Evolutionary conservation across 2,797 vertebrate species (phyloP).

Genomic region (Rhynchonycteris naso): DNA sequence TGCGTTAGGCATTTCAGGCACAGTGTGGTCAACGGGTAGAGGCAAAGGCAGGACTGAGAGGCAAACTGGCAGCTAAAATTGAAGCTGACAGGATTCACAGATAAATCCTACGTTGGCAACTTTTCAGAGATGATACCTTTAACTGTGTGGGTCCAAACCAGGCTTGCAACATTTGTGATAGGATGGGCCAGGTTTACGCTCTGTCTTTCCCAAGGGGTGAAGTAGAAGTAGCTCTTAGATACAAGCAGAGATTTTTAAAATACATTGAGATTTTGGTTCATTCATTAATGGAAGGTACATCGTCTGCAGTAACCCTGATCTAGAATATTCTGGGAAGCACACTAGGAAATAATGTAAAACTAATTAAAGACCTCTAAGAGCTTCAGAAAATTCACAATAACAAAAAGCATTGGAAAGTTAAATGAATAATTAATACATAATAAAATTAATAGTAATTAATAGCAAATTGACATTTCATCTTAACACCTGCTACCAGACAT

Average conservation of each 20-base stretch:
- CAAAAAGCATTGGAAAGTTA: not conserved
- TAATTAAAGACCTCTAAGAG: not conserved
- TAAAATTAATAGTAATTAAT: constrained; percentile 32
- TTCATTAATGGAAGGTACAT: not conserved
- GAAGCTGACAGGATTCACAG: not conserved
- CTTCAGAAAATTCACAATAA: not conserved
- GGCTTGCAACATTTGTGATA: not conserved
- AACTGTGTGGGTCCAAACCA: not conserved
- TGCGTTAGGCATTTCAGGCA: not conserved
- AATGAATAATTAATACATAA: constrained; percentile 31
- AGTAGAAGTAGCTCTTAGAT: not conserved
- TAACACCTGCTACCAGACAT: not conserved
- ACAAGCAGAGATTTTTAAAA: not conserved
- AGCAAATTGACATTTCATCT: constrained; percentile 32
- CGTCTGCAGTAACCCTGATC: not conserved
- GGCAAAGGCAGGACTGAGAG: not conserved
- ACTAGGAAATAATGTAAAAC: not conserved
- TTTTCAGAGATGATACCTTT: not conserved
- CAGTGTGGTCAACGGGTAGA: not conserved
- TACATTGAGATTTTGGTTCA: not conserved
- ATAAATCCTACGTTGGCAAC: not conserved
- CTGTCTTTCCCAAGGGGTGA: not conserved
- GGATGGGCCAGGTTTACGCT: not conserved
- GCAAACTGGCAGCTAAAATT: not conserved
- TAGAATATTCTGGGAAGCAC: not conserved